A percentile compares a stretch with the other conserved stretches of the same genome.
Evolutionary conservation across 2,888 invertebrate species (phyloP).

Genomic region (Phyllotreta striolata): DNA sequence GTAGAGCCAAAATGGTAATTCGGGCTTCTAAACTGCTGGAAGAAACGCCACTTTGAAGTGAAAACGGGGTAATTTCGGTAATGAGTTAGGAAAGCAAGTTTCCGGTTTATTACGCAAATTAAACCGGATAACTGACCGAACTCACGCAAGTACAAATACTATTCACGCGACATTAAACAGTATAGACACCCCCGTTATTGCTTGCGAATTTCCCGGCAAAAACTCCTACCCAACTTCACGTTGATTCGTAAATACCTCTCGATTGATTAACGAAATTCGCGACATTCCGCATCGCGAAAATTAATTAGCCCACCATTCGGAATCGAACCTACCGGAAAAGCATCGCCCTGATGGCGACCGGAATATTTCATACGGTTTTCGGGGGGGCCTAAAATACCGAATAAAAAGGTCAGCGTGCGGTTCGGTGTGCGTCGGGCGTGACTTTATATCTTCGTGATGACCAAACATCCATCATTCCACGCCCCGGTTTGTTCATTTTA

Average conservation of each 20-base stretch:
- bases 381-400: not conserved
- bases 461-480: conserved; percentile 31
- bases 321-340: conserved; percentile 5
- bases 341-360: not conserved
- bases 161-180: not conserved
- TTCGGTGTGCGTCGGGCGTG: conserved; percentile 22
- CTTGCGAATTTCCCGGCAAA: too few relatives aligned
- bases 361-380: conserved; percentile 10
- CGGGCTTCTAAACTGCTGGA: not conserved
- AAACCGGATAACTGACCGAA: not conserved
- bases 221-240: too few relatives aligned
- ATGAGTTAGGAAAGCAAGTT: not conserved
- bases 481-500: conserved; percentile 26
- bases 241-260: too few relatives aligned
- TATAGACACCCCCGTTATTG: too few relatives aligned
- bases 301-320: not conserved
- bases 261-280: too few relatives aligned
- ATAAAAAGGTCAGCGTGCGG: conserved; percentile 26
- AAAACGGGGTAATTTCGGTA: conserved; percentile 3
- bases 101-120: not conserved
- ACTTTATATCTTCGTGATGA: conserved; percentile 32
- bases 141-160: not conserved
- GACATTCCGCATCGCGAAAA: not conserved
- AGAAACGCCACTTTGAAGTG: not conserved
- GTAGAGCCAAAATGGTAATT: not conserved